Conservation (phyloP, 2,888 invertebrate genomes). For the Eurytoma adleriae region DNA sequence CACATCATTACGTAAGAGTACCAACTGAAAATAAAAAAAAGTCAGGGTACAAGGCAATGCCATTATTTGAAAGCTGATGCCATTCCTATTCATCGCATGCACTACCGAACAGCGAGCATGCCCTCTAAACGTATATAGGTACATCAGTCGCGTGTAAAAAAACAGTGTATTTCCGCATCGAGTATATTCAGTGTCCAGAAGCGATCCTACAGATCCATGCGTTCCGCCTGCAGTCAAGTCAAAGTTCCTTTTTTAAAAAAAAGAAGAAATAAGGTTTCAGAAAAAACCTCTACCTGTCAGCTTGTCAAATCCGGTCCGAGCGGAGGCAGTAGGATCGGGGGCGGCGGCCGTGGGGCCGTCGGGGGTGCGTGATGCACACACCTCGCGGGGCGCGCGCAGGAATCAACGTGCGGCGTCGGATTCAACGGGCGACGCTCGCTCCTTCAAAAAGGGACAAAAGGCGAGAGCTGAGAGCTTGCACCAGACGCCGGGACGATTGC, state of each 20-base stretch:
- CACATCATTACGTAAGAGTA: too few relatives aligned
- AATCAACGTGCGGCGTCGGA: conserved; percentile 16
- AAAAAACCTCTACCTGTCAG: conserved; percentile 31
- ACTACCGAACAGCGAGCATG: too few relatives aligned
- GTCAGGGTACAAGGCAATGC: too few relatives aligned
- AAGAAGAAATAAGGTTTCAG: not conserved
- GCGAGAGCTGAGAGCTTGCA: not conserved
- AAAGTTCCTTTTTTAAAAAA: too few relatives aligned
- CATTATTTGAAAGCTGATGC: too few relatives aligned
- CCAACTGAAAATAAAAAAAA: too few relatives aligned
- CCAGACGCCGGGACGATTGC: not conserved
- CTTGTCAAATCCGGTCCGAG: conserved; percentile 28
- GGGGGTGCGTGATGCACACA: not conserved
- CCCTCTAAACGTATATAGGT: too few relatives aligned
- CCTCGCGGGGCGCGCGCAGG: conserved; percentile 9
- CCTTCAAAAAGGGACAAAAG: conserved; percentile 15
- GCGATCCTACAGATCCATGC: not conserved
- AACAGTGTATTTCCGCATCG: too few relatives aligned
- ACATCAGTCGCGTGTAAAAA: too few relatives aligned
- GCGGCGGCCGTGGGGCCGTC: not conserved
- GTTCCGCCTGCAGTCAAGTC: not conserved
- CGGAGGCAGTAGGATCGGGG: conserved; percentile 9
- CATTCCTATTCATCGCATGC: too few relatives aligned
- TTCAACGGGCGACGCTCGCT: conserved; percentile 39
- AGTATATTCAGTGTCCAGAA: too few relatives aligned